Evolutionary conservation across 2,797 vertebrate species (phyloP).

Genomic region (Acrossocheilus wenchowensis): DNA sequence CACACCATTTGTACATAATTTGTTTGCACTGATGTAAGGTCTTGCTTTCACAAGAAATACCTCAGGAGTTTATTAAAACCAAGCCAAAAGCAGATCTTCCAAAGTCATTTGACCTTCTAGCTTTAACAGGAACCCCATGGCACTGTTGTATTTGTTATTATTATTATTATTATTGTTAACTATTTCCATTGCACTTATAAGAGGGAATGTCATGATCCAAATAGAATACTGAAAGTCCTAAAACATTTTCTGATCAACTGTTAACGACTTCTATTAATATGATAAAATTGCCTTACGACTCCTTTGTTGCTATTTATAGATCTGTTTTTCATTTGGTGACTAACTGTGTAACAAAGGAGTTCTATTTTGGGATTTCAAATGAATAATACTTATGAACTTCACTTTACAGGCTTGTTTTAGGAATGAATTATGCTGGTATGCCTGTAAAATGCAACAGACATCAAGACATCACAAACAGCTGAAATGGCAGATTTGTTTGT

Average conservation of each 20-base stretch:
- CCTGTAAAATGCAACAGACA: conserved; percentile 22
- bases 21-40: not conserved
- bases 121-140: not conserved
- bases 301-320: not conserved
- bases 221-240: not conserved
- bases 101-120: not conserved
- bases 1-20: not conserved
- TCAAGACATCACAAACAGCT: not conserved
- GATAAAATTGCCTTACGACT: not conserved
- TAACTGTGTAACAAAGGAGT: not conserved
- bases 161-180: not conserved
- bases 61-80: not conserved
- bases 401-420: conserved; percentile 3
- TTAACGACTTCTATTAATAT: conserved; percentile 8
- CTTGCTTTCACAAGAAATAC: conserved; percentile 15
- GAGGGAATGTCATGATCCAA: not conserved
- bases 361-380: not conserved
- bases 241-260: not conserved
- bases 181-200: not conserved
- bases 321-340: not conserved
- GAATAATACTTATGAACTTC: not conserved
- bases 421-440: not conserved
- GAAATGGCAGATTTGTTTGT: not conserved
- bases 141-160: not conserved
- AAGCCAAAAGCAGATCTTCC: not conserved